Conservation (phyloP, 2,113 vertebrate species). For the Mesoclemmys tuberculata region DNA sequence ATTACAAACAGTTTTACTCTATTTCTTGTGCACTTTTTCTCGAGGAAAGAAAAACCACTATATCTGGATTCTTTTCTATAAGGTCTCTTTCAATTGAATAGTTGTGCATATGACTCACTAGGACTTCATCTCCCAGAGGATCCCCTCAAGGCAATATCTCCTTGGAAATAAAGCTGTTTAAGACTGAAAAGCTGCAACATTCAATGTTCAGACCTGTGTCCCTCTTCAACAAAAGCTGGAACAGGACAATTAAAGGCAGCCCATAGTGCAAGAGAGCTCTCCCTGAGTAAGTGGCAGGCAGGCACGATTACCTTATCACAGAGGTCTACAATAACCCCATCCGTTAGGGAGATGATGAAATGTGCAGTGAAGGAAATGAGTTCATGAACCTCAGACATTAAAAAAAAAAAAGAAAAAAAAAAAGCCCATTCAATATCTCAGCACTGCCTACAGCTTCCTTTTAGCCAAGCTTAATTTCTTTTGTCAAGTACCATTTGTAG, state of each 20-base stretch:
- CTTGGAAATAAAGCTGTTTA: conserved; percentile 19
- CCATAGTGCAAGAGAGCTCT: not conserved
- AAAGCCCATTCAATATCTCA: conserved; percentile 34
- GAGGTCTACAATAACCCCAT: conserved; percentile 21
- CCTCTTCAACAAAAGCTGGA: not conserved
- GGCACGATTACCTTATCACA: not conserved
- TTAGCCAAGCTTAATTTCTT: conserved; percentile 47
- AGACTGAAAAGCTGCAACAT: not conserved
- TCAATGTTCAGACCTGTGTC: not conserved
- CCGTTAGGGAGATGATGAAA: conserved; percentile 48
- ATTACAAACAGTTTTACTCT: conserved; percentile 18
- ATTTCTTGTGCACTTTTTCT: conserved; percentile 39
- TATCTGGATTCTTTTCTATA: not conserved
- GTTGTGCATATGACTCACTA: not conserved
- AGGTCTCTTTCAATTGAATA: not conserved
- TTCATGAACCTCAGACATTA: conserved; percentile 50
- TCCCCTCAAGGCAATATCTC: not conserved
- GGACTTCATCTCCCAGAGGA: not conserved
- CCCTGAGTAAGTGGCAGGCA: not conserved
- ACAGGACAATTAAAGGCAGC: not conserved
- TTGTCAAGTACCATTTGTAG: conserved; percentile 46
- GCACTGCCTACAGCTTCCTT: conserved; percentile 36
- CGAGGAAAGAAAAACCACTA: conserved; percentile 19
- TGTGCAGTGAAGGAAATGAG: conserved; percentile 55
- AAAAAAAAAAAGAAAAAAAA: not conserved